Evolutionary conservation across 2,888 invertebrate species (phyloP), one percentile per base, ranked within the genome.

Genomic region (Aproaerema taeniolella): DNA sequence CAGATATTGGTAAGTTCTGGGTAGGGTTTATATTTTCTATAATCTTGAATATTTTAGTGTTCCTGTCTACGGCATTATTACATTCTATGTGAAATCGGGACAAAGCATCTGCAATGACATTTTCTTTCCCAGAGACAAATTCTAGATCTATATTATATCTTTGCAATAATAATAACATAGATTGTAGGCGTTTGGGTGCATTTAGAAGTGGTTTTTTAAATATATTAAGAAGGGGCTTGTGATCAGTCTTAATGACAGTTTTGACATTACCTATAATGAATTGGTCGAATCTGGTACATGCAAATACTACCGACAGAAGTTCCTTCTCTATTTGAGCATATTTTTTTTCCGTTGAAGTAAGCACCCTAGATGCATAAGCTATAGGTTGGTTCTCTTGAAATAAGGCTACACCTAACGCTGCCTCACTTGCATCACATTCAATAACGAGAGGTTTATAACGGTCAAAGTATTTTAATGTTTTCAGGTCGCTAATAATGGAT

Each of bases 271-370:
- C 44, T n/a, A 35, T 35, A 12, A 44, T 37, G 11, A 38, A 41
- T 29, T 31, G 28, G 11, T 44, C 20, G 29, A 41, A 44, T 24
- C 38, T 45, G 2, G 13, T 25, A 32, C 45, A 45, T 12, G 38
- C 42, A 38, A 40, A 39, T 15, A 45, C 37, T 4, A 37, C 14
- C 15, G 45, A 36, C 2, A 35, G 10, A 1, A 41, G 17, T 29
- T 43, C 43, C 26, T 40, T 43, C 16, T 43, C 43, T 11, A 43
- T 43, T 30, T 43, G 43, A 6, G 43, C 36, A 28, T 43, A 39
- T 16, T 32, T 37, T 34, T 12, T 16, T 26, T 41, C 37, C 14
- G 37, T 29, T 9, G 31, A n/a, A n/a, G 42, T 46, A 11, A 46
- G 28, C 1, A 32, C 13, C 2, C 26, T 30, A 5, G 42, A 42